Evolutionary conservation across 2,888 invertebrate species (phyloP).

Genomic region (Tachina lurida): DNA sequence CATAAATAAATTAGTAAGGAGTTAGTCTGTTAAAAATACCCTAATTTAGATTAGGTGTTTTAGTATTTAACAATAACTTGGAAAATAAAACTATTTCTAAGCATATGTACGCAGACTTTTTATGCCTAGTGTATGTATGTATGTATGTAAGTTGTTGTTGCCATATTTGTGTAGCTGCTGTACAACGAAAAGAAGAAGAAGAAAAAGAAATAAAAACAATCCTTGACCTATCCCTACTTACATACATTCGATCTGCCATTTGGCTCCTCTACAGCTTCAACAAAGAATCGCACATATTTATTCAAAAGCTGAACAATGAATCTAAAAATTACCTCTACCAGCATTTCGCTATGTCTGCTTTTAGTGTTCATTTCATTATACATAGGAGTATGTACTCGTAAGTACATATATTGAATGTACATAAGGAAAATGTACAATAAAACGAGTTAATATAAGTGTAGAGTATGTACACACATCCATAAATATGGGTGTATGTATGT

Average conservation of each 20-base stretch:
- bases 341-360: constrained; percentile 48
- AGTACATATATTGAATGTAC: neutral
- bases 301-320: constrained; percentile 45
- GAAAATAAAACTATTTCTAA: too few relatives aligned
- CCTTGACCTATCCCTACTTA: constrained; percentile 70
- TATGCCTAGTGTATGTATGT: too few relatives aligned
- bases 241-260: constrained; percentile 34
- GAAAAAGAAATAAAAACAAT: constrained; percentile 53
- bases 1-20: too few relatives aligned
- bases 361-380: constrained; percentile 54
- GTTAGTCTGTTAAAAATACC: too few relatives aligned
- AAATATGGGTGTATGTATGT: neutral
- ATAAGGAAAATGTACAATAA: constrained; percentile 21
- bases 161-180: constrained; percentile 23
- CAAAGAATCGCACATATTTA: neutral
- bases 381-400: neutral
- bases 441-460: neutral
- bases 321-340: constrained; percentile 57
- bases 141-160: constrained; percentile 24
- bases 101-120: too few relatives aligned
- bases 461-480: neutral
- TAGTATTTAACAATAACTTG: too few relatives aligned
- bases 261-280: constrained; percentile 22
- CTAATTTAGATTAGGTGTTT: too few relatives aligned
- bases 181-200: neutral